Evolutionary conservation across 92 coral and sea anemone species (phyloP), one percentile per base, ranked within the genome.

Genomic region (Zoanthus gigantus): DNA sequence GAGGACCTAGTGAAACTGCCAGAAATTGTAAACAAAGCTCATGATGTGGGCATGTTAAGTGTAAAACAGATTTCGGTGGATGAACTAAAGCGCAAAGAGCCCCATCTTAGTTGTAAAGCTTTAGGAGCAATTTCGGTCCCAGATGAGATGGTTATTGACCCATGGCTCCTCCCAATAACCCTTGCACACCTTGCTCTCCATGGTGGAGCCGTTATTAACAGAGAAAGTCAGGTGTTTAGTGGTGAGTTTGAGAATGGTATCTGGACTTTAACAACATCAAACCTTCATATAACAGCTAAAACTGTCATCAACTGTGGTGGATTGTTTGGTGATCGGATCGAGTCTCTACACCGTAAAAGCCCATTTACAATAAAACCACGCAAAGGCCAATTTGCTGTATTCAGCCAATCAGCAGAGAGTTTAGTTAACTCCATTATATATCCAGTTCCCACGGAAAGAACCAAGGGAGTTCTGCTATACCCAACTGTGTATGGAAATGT

Each of bases 321-420:
- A 14, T 86, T 94, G 78, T 92, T 84, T 90, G 97, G 97, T 14
- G 97, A 94, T 76, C 53, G 50, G 15, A 85, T 94, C 63, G 97
- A 94, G 65, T 32, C 87, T 17, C 71, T 94, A 6, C 82, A 84
- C 75, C 86, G 95, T 31, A 80, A 89, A 30, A 87, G 93, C 45
- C 97, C 95, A n/a, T 94, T 94, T 56, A 87, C 95, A 10, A 90
- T 94, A 61, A 92, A 94, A 86, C 97, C 97, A 31, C 92, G 95
- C 2, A 94, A 94, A 78, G 97, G 97, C 31, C 95, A 94, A 71
- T 94, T 77, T 85, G 97, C 97, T 0, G 93, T 94, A 8, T 94
- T 94, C 29, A 77, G 83, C 73, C 94, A 94, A 72, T 90, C 95
- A 9, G 93, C 95, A 29, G 78, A 84, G 30, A 84, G 29, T 53